These are phyloP conservation scores for Oceanodroma leucorhoa DNA, from an alignment of 2,797 vertebrate genomes.

Conservation along the genomic window DNA sequence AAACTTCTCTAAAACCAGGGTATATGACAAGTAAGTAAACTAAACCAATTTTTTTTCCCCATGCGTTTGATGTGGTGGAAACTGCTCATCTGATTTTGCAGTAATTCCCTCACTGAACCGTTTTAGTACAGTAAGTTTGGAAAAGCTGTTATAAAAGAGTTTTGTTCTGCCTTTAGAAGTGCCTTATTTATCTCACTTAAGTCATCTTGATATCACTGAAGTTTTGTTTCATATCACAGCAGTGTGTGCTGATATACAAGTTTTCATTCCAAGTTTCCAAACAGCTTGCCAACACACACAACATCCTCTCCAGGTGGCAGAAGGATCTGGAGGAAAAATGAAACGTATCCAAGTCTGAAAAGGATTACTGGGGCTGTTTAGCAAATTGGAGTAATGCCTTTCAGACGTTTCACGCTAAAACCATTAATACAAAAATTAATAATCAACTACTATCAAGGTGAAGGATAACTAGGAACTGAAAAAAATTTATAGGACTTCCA, in stretches of 20 bases:
- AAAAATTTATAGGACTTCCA: not conserved
- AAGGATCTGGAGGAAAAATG: not conserved
- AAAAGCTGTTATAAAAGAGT: not conserved
- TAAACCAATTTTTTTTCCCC: not conserved
- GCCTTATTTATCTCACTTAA: not conserved
- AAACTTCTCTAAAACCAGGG: conserved; percentile 64
- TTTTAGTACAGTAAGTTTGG: not conserved
- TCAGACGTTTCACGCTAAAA: not conserved
- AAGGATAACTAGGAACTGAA: not conserved
- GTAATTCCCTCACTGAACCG: not conserved
- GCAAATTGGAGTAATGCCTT: not conserved
- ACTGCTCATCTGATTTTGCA: not conserved
- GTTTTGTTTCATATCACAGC: not conserved
- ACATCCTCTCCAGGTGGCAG: not conserved
- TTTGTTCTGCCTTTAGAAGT: not conserved
- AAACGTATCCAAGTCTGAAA: not conserved
- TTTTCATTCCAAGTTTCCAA: not conserved
- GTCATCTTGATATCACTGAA: not conserved
- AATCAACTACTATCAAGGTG: not conserved
- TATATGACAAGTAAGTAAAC: conserved; percentile 74
- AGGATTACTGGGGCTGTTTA: not conserved
- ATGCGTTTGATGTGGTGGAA: not conserved
- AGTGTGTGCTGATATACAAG: not conserved
- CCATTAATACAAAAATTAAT: not conserved
- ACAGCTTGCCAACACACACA: not conserved